phyloP scores from a whole-genome alignment of 2,113 vertebrate species.

The Vimba vimba region DNA sequence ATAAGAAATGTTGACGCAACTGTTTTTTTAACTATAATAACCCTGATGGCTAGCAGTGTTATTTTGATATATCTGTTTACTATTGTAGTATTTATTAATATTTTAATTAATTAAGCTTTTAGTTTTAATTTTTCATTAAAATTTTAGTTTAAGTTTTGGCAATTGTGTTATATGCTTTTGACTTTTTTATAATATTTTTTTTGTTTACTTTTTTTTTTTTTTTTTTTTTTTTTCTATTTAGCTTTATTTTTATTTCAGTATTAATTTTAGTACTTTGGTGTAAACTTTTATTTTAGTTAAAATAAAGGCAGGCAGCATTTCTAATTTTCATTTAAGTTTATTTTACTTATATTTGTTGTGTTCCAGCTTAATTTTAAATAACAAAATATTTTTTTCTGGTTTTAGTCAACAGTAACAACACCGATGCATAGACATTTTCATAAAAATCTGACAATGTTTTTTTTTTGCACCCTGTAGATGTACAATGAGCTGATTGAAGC shows the following conservation, averaged over 20 bases:
- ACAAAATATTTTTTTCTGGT: too few species aligned
- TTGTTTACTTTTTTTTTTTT: too few species aligned
- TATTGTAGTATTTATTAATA: not conserved
- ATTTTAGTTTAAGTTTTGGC: too few species aligned
- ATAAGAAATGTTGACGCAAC: too few species aligned
- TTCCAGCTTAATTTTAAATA: not conserved
- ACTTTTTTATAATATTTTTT: too few species aligned
- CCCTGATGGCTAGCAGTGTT: not conserved
- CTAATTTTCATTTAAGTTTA: not conserved
- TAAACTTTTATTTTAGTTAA: too few species aligned
- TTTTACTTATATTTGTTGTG: not conserved
- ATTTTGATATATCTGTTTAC: not conserved
- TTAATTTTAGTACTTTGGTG: not conserved
- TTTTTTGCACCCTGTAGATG: conserved; percentile 79
- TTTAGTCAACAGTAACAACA: not conserved
- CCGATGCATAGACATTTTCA: not conserved
- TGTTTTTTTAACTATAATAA: too few species aligned
- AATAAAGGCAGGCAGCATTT: not conserved
- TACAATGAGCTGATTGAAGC: conserved; percentile 87
- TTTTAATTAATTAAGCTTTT: not conserved
- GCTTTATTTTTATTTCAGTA: not conserved
- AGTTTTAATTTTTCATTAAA: not conserved
- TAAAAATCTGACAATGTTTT: not conserved
- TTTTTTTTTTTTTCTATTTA: not conserved
- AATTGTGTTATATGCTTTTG: too few species aligned